Conservation (phyloP, 2,797 vertebrate species). For the Trachurus trachurus region DNA sequence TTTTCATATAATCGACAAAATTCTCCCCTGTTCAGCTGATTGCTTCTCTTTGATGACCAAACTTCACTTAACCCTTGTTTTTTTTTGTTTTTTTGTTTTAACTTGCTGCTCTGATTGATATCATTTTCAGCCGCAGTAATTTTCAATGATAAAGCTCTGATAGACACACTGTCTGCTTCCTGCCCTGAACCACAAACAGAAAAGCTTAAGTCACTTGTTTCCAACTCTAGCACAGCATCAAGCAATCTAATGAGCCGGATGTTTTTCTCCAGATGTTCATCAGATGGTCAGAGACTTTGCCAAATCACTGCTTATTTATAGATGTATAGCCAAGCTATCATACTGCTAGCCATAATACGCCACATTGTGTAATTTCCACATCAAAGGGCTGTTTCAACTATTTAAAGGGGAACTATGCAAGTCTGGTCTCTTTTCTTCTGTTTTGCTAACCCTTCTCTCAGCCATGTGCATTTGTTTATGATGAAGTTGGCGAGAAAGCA, state of each 20-base stretch:
- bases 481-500: too few species aligned
- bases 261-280: not conserved
- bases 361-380: too few species aligned
- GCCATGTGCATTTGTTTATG: too few species aligned
- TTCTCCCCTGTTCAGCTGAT: too few species aligned
- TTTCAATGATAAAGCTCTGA: not conserved
- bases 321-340: not conserved
- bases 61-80: too few species aligned
- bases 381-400: too few species aligned
- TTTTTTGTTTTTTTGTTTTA: too few species aligned
- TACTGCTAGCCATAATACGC: not conserved
- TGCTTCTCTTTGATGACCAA: too few species aligned
- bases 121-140: not conserved
- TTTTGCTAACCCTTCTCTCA: too few species aligned
- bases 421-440: too few species aligned
- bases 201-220: not conserved
- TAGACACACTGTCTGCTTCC: not conserved
- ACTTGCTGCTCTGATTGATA: too few species aligned
- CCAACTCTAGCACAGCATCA: fast-evolving
- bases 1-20: not conserved
- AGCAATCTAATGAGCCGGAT: not conserved
- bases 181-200: not conserved
- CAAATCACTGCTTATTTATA: not conserved
- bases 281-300: not conserved
- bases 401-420: too few species aligned